Conservation (phyloP, 1,140 invertebrate genomes). For the Drosophila parabipectinata region DNA sequence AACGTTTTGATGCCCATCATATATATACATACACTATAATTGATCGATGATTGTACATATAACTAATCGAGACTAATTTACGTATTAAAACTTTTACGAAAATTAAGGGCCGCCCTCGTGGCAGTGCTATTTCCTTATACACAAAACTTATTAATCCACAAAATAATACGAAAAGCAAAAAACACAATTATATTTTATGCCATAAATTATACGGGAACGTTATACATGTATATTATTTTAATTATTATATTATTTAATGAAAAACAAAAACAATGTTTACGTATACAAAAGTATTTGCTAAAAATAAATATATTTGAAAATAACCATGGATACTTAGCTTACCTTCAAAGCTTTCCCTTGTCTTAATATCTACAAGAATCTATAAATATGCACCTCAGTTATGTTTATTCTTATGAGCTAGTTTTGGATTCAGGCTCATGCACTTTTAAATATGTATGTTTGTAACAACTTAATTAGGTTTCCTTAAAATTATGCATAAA, state of each 20-base stretch:
- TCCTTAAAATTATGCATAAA: conserved; percentile 12
- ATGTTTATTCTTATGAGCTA: too few relatives aligned
- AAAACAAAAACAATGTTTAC: conserved; percentile 68
- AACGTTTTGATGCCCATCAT: conserved; percentile 41
- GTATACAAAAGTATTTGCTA: conserved; percentile 76
- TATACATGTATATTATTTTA: conserved; percentile 66
- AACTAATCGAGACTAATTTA: conserved; percentile 74
- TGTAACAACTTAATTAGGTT: too few relatives aligned
- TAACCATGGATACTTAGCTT: background rate
- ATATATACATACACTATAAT: conserved; percentile 29
- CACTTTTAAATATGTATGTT: conserved; percentile 5
- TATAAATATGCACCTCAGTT: too few relatives aligned
- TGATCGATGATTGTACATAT: conserved; percentile 65
- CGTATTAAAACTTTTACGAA: conserved; percentile 56
- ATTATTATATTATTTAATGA: conserved; percentile 75
- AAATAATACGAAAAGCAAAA: conserved; percentile 22
- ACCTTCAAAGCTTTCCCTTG: background rate
- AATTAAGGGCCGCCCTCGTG: conserved; percentile 14
- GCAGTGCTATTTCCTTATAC: conserved; percentile 66
- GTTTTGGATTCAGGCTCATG: background rate
- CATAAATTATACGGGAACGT: conserved; percentile 78
- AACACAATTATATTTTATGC: conserved; percentile 65
- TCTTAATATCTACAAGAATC: too few relatives aligned
- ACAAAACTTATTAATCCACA: conserved; percentile 48
- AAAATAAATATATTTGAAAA: conserved; percentile 59